Evolutionary conservation across 2,888 invertebrate species (phyloP), one percentile per base, ranked within the genome.

Genomic region (Panopea generosa): DNA sequence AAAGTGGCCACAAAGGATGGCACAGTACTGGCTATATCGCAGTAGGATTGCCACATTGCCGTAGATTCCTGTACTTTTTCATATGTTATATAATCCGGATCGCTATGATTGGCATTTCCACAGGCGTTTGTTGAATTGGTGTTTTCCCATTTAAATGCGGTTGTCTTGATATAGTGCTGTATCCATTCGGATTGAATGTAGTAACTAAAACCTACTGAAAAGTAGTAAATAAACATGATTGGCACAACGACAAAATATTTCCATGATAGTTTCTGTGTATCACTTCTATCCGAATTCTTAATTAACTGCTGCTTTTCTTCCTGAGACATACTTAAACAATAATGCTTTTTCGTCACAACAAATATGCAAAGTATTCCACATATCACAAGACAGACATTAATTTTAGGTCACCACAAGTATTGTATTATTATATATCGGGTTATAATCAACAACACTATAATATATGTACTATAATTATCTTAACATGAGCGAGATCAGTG

Each of bases 31-130:
- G 69, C 68, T 2, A 80, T 16, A 9, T 40, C 62, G 11, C 61
- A 24, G 27, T 70, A 75, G 33, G 75, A 43, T 40, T 68, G 66
- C 77, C 77, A 76, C 7, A 16, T 29, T 4, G 80, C 77, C 16
- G 77, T 66, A 20, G 53, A 27, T 26, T 63, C 14, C 47, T 83
- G 75, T 11, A 69, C 73, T 1, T 47, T 4, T 38, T 60, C 40
- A 20, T 62, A 71, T 26, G 40, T 33, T 0, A 11, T 29, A 38
- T 75, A 74, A 20, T 49, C 57, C 24, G 67, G 47, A 27, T 60
- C 52, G 40, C 49, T 76, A 27, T 69, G 52, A 26, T 69, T 61
- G 16, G 18, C 45, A 2, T 24, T 49, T 11, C 29, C 22, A 45
- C 75, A 69, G 1, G 22, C 63, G 7, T 27, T 38, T 7, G 61